phyloP scores from a whole-genome alignment of 2,113 vertebrate species.

The Paracanthobrama guichenoti region DNA sequence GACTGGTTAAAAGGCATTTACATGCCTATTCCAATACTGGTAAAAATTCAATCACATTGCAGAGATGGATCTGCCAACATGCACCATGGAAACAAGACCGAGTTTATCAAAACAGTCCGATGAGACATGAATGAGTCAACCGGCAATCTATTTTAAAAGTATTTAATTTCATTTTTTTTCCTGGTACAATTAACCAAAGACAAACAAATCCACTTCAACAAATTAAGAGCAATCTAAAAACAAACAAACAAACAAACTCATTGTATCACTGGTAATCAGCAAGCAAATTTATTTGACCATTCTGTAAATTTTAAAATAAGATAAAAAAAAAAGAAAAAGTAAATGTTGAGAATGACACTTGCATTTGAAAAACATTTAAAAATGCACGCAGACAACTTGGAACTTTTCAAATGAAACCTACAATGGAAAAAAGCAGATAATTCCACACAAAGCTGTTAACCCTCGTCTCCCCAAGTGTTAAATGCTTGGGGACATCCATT shows the following conservation, averaged over 20 bases:
- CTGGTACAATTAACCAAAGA: neutral
- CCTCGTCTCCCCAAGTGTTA: neutral
- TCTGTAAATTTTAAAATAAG: neutral
- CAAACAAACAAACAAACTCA: neutral
- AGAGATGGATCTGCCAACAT: neutral
- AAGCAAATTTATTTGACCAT: neutral
- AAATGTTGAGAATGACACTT: neutral
- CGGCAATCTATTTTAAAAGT: neutral
- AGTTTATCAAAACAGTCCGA: constrained; percentile 45
- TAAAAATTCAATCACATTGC: neutral
- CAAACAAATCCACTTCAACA: constrained; percentile 21
- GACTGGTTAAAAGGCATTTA: constrained; percentile 27
- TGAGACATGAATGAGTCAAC: constrained; percentile 35
- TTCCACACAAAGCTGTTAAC: neutral
- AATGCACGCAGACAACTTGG: neutral
- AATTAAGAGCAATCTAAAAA: neutral
- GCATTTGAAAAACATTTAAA: neutral
- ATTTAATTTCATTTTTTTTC: constrained; percentile 40
- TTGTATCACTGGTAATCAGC: neutral
- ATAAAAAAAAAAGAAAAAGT: neutral
- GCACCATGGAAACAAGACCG: constrained; percentile 22
- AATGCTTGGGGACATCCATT: neutral
- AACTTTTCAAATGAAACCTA: neutral
- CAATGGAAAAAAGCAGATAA: neutral
- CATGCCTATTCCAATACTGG: neutral